Conservation (phyloP, 2,797 vertebrate genomes). For the Falco berigora region DNA sequence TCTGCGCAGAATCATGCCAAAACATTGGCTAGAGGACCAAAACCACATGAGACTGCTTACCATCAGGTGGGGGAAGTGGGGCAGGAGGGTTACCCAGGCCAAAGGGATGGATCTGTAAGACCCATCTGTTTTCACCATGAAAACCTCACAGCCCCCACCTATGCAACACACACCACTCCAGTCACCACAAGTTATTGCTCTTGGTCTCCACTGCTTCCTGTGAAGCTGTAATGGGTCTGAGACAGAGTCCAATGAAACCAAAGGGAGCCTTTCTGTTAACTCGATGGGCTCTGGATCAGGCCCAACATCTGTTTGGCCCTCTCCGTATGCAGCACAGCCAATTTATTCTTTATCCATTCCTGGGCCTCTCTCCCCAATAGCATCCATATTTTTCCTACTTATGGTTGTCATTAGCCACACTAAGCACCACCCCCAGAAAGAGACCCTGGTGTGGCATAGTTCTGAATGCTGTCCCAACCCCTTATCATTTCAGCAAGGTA, state of each 20-base stretch:
- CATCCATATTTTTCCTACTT: constrained; percentile 43
- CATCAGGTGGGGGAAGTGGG: neutral
- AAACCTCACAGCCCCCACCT: constrained; percentile 41
- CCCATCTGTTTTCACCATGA: constrained; percentile 52
- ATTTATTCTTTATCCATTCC: constrained; percentile 49
- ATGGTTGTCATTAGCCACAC: constrained; percentile 22
- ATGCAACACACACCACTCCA: constrained; percentile 16
- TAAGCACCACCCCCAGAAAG: neutral
- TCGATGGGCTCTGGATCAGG: constrained; percentile 41
- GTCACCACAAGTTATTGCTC: constrained; percentile 54
- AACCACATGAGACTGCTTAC: neutral
- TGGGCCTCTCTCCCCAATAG: constrained; percentile 22
- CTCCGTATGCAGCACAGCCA: constrained; percentile 12
- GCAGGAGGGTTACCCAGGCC: neutral
- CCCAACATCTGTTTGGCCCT: constrained; percentile 60
- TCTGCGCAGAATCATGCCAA: neutral
- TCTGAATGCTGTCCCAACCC: neutral
- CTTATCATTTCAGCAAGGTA: neutral
- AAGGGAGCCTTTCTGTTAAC: constrained; percentile 52
- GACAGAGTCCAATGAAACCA: constrained; percentile 35
- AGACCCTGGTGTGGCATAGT: neutral
- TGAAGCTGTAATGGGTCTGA: constrained; percentile 22
- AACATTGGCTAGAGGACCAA: neutral
- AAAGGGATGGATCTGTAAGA: neutral
- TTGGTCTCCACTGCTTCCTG: constrained; percentile 46